A percentile compares a stretch with the other conserved stretches of the same genome.
Evolutionary conservation across 2,888 invertebrate species (phyloP).

Genomic region (Oligia strigilis): DNA sequence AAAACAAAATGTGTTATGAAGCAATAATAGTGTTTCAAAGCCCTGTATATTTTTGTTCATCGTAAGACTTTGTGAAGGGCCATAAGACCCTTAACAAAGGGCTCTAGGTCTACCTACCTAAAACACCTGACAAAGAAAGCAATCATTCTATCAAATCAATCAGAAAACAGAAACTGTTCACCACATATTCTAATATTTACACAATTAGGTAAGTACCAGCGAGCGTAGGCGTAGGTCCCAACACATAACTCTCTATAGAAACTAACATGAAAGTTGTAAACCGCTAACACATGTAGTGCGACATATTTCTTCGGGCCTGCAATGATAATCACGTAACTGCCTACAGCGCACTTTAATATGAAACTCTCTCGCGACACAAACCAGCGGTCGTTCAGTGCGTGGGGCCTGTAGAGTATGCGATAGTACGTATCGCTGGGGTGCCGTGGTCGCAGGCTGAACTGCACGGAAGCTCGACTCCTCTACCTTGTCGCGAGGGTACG

Average conservation of each 20-base stretch:
- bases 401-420: too few relatives aligned
- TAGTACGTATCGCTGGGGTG: background rate
- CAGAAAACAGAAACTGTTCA: background rate
- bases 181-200: constrained; percentile 11
- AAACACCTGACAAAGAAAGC: background rate
- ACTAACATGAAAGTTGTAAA: constrained; percentile 18
- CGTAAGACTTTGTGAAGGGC: background rate
- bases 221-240: constrained; percentile 18
- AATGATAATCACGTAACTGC: constrained; percentile 36
- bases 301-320: constrained; percentile 41
- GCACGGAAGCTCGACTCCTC: background rate
- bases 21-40: background rate
- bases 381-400: constrained; percentile 14
- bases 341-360: constrained; percentile 12
- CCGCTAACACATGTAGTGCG: constrained; percentile 36
- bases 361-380: constrained; percentile 6
- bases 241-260: constrained; percentile 14
- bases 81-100: background rate
- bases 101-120: background rate
- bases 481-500: background rate
- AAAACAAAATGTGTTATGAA: background rate
- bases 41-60: background rate
- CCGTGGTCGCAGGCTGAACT: background rate
- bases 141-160: background rate
- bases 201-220: background rate